A percentile compares a stretch with the other conserved stretches of the same genome.
phyloP scores from a whole-genome alignment of 2,888 invertebrate species.

The Mimumesa dahlbomi region DNA sequence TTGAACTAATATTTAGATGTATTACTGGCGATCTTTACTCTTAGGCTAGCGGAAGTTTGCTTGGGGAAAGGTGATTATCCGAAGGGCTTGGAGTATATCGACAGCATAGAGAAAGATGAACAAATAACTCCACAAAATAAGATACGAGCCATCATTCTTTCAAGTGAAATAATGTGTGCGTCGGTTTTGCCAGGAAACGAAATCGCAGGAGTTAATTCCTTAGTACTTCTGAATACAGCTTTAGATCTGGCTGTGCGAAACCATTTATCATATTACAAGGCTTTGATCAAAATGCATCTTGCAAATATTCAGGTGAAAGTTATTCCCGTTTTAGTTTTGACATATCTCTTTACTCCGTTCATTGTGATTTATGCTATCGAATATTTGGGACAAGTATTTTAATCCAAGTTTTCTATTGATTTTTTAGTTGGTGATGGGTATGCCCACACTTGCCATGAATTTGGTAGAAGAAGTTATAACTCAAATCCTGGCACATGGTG shows the following conservation, averaged over 20 bases:
- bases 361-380: too few species aligned
- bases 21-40: constrained; percentile 19
- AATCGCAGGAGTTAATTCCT: constrained; percentile 80
- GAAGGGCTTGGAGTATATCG: constrained; percentile 70
- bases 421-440: constrained; percentile 86
- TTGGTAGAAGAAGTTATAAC: constrained; percentile 87
- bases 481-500: constrained; percentile 89
- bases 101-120: constrained; percentile 65
- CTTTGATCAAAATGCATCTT: constrained; percentile 89
- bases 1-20: too few species aligned
- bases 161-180: constrained; percentile 85
- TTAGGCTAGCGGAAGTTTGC: constrained; percentile 77
- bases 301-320: constrained; percentile 86
- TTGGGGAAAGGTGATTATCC: constrained; percentile 78
- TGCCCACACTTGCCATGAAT: constrained; percentile 88
- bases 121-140: constrained; percentile 76
- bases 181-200: constrained; percentile 83
- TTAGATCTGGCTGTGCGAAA: constrained; percentile 88
- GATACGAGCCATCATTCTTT: constrained; percentile 86
- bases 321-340: too few species aligned
- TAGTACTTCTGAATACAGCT: constrained; percentile 85
- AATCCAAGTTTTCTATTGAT: too few species aligned
- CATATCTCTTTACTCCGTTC: too few species aligned
- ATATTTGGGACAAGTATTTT: too few species aligned
- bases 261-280: constrained; percentile 89